These are phyloP conservation scores for Apamea monoglypha DNA, from an alignment of 2,888 invertebrate genomes.

Conservation along the genomic window DNA sequence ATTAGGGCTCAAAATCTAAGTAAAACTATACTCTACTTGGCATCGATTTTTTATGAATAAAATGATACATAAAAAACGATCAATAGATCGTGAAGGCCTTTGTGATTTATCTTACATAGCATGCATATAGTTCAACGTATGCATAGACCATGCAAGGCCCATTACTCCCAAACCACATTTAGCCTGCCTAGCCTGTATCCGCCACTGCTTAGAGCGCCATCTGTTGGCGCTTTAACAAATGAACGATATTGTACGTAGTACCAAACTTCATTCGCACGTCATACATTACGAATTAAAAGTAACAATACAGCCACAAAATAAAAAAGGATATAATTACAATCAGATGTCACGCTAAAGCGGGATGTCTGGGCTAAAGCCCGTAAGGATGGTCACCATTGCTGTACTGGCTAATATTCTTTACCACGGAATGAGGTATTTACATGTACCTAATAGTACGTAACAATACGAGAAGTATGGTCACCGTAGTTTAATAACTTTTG, in stretches of 20 bases:
- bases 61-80: neutral
- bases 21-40: conserved; percentile 16
- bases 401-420: neutral
- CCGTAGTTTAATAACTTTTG: neutral
- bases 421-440: neutral
- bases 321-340: conserved; percentile 7
- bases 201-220: conserved; percentile 31
- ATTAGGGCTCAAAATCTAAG: neutral
- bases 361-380: neutral
- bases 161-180: conserved; percentile 25
- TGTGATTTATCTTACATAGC: conserved; percentile 20
- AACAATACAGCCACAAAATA: conserved; percentile 55
- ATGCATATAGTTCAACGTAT: conserved; percentile 33
- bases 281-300: conserved; percentile 25
- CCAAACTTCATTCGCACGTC: conserved; percentile 23
- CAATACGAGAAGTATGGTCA: neutral
- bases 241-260: conserved; percentile 8
- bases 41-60: conserved; percentile 6
- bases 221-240: conserved; percentile 28
- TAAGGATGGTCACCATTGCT: neutral
- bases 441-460: neutral
- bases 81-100: conserved; percentile 1
- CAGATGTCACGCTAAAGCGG: neutral
- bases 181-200: conserved; percentile 39
- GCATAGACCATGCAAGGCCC: conserved; percentile 38